phyloP scores from a whole-genome alignment of 2,888 invertebrate species.

The Notodromas monacha region DNA sequence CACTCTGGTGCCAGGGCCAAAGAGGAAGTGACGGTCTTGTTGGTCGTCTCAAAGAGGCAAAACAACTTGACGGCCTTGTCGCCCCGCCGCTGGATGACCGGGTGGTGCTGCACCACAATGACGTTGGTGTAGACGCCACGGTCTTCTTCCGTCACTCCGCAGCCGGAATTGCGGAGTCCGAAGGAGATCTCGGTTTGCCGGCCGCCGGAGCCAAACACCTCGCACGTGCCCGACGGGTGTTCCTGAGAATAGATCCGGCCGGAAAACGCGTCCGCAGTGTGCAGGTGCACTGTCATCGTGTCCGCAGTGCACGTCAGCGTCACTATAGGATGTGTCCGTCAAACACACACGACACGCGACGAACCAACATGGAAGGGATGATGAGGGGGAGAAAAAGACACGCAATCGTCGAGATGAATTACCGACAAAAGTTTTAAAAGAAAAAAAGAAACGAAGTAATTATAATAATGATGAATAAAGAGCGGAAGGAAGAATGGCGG shows the following conservation, averaged over 20 bases:
- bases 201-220: conserved; percentile 11
- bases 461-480: too few relatives aligned
- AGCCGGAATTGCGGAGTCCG: too few relatives aligned
- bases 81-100: conserved; percentile 46
- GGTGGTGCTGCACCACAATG: conserved; percentile 47
- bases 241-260: conserved; percentile 13
- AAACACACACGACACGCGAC: too few relatives aligned
- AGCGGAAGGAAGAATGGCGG: too few relatives aligned
- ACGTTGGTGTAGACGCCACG: too few relatives aligned
- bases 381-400: too few relatives aligned
- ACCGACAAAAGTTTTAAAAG: too few relatives aligned
- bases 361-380: too few relatives aligned
- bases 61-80: conserved; percentile 45
- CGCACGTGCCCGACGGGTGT: conserved; percentile 12
- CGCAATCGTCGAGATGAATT: too few relatives aligned
- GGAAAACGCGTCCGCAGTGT: conserved; percentile 13
- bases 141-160: conserved; percentile 12
- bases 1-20: too few relatives aligned
- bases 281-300: conserved; percentile 13
- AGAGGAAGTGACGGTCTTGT: conserved; percentile 12
- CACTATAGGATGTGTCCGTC: too few relatives aligned
- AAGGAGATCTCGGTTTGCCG: conserved; percentile 10
- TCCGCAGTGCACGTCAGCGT: conserved; percentile 13
- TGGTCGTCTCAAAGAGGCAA: conserved; percentile 13
- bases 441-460: too few relatives aligned